Conservation (phyloP, 2,113 vertebrate species). For the Mormoops blainvillei region DNA sequence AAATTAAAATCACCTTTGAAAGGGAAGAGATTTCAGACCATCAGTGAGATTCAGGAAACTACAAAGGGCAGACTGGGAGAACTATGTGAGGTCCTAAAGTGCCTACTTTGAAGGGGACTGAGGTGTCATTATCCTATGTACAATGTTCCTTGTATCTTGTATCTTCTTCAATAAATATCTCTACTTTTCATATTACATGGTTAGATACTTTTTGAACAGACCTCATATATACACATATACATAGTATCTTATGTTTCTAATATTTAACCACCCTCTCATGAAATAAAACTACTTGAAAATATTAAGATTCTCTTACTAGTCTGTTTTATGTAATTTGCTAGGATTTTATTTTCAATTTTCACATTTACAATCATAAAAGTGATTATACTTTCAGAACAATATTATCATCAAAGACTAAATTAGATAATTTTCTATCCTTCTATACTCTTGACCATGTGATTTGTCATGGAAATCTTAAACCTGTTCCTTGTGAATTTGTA, state of each 20-base stretch:
- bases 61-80: no score
- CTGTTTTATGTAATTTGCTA: background rate
- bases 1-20: no score
- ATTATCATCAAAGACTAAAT: background rate
- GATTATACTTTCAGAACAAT: background rate
- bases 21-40: no score
- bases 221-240: background rate
- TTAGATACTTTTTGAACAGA: no score
- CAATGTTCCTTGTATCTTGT: no score
- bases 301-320: background rate
- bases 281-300: background rate
- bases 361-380: background rate
- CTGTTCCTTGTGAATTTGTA: background rate
- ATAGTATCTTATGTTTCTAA: background rate
- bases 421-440: background rate
- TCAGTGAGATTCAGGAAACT: no score
- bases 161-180: no score
- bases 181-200: no score
- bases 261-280: background rate
- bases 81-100: no score
- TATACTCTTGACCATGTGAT: background rate
- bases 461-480: slow-evolving; percentile 15
- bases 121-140: no score
- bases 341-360: background rate
- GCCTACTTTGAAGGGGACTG: no score